Evolutionary conservation across 2,113 vertebrate species (phyloP).

Genomic region (Etheostoma spectabile): DNA sequence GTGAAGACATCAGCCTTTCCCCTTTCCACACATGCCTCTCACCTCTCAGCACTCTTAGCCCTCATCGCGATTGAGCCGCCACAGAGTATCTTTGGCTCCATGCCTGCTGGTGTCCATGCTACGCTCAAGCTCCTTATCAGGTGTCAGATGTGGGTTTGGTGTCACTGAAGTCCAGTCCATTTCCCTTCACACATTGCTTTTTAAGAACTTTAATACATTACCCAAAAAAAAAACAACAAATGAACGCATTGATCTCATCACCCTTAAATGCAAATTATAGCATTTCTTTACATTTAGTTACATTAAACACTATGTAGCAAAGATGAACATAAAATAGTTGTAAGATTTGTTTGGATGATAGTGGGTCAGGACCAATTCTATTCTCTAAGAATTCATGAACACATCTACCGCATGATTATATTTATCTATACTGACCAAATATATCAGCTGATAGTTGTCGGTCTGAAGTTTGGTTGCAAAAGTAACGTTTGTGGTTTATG

Average conservation of each 20-base stretch:
- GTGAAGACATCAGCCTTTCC: constrained; percentile 57
- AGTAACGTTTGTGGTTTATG: neutral
- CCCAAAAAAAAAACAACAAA: neutral
- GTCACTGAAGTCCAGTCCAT: constrained; percentile 58
- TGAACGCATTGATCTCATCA: neutral
- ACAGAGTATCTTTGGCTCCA: constrained; percentile 64
- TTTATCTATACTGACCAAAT: neutral
- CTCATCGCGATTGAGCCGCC: constrained; percentile 53
- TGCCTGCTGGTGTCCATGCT: constrained; percentile 58
- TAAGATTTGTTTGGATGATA: neutral
- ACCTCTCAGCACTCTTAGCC: constrained; percentile 64
- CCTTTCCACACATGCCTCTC: constrained; percentile 63
- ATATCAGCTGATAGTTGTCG: neutral
- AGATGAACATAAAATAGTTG: neutral
- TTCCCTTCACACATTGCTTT: constrained; percentile 45
- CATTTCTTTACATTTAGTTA: neutral
- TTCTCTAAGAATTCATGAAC: too few relatives aligned
- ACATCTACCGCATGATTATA: neutral
- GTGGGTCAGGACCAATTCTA: neutral
- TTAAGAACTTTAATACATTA: constrained; percentile 18
- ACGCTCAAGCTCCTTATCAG: constrained; percentile 72
- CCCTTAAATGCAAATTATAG: neutral
- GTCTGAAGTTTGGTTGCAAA: neutral
- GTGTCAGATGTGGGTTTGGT: constrained; percentile 73
- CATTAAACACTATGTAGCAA: neutral